Conservation (phyloP, 2,888 invertebrate species). For the Spodoptera littoralis region DNA sequence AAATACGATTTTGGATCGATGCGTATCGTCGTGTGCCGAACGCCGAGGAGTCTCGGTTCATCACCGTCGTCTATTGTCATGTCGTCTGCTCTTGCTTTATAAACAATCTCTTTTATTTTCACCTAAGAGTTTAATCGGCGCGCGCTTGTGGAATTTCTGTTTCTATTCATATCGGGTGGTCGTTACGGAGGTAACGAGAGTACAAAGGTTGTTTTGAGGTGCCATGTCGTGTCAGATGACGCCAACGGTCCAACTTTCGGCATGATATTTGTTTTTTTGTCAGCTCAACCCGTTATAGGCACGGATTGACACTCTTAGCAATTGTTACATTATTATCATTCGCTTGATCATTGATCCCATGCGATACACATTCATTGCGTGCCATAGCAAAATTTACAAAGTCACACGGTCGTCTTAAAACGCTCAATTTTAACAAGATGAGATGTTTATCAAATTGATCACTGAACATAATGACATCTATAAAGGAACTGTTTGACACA, state of each 20-base stretch:
- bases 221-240: conserved; percentile 80
- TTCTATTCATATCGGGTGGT: conserved; percentile 87
- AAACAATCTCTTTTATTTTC: conserved; percentile 89
- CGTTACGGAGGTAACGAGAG: conserved; percentile 82
- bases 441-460: conserved; percentile 45
- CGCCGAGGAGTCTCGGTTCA: conserved; percentile 77
- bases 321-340: conserved; percentile 34
- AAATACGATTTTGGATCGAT: conserved; percentile 82
- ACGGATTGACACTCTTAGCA: conserved; percentile 42
- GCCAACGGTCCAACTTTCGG: conserved; percentile 75
- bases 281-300: conserved; percentile 36
- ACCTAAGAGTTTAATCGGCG: conserved; percentile 86
- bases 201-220: conserved; percentile 87
- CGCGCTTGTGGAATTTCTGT: conserved; percentile 84
- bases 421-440: conserved; percentile 20
- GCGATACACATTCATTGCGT: conserved; percentile 36
- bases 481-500: conserved; percentile 38
- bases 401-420: conserved; percentile 30
- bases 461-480: conserved; percentile 38
- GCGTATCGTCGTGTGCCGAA: conserved; percentile 60
- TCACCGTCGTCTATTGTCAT: conserved; percentile 87
- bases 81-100: conserved; percentile 86
- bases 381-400: conserved; percentile 20
- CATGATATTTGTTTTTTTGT: conserved; percentile 65
- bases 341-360: conserved; percentile 25